phyloP scores from a whole-genome alignment of 2,113 vertebrate species.

The Bufo gargarizans region DNA sequence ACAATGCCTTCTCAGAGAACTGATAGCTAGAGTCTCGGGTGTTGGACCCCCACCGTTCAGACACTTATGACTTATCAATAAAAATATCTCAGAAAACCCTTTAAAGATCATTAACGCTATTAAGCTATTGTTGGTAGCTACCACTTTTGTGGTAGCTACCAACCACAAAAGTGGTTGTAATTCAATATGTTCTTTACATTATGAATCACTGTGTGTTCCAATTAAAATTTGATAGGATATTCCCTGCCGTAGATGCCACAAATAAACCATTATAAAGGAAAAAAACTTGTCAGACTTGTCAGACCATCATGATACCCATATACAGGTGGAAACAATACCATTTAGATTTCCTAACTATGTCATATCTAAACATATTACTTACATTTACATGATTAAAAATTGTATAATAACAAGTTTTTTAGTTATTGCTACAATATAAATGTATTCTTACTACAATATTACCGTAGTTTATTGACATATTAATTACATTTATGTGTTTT shows the following conservation, averaged over 20 bases:
- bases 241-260: not conserved
- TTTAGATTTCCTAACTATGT: not conserved
- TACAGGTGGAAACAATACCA: not conserved
- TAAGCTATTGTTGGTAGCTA: not conserved
- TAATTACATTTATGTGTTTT: not conserved
- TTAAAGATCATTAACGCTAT: not conserved
- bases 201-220: not conserved
- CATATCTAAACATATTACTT: not conserved
- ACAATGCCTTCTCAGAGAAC: no score
- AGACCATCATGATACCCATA: not conserved
- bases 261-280: not conserved
- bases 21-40: no score
- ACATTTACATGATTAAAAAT: not conserved
- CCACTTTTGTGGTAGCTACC: no score
- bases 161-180: no score
- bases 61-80: no score
- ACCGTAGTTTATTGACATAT: not conserved
- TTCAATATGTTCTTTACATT: not conserved
- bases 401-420: not conserved
- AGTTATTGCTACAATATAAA: not conserved
- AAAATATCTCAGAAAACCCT: no score
- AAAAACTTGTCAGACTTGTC: not conserved
- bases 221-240: not conserved
- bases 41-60: no score
- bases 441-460: not conserved